Percentiles rank a stretch among this genome's conserved stretches.
Evolutionary conservation across 2,113 vertebrate species (phyloP).

Genomic region (Campylorhamphus procurvoides): DNA sequence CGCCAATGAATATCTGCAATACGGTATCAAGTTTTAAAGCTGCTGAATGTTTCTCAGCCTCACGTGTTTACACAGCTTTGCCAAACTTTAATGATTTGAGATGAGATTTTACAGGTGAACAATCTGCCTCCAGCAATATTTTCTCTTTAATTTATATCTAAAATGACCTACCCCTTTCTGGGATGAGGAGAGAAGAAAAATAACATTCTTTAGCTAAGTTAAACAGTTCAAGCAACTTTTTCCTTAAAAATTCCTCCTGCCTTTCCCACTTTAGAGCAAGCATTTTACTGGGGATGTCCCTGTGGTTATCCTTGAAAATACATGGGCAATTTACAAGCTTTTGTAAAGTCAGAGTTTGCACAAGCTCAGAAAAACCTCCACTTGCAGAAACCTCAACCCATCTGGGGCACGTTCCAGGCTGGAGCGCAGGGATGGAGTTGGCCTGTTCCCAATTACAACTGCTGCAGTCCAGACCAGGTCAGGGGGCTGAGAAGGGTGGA

Average conservation of each 20-base stretch:
- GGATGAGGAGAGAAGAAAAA: background rate
- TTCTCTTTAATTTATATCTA: constrained; percentile 13
- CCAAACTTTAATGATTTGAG: constrained; percentile 46
- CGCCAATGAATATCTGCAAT: background rate
- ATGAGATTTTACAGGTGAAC: constrained; percentile 50
- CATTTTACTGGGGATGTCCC: background rate
- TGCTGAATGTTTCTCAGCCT: background rate
- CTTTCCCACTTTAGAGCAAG: background rate
- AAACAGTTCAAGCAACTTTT: background rate
- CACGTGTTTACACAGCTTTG: constrained; percentile 12
- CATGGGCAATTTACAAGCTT: background rate
- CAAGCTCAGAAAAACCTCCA: background rate
- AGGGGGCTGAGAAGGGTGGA: background rate
- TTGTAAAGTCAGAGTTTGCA: background rate
- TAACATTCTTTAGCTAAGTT: background rate
- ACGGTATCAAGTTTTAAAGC: background rate
- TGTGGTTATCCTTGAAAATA: background rate
- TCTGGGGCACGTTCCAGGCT: fast-evolving
- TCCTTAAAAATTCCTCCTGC: background rate
- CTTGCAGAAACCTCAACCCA: background rate
- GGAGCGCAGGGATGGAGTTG: background rate
- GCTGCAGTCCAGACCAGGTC: background rate
- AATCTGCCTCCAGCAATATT: background rate
- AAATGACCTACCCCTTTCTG: background rate
- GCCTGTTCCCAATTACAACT: background rate